A percentile compares a stretch with the other conserved stretches of the same genome.
Evolutionary conservation across 2,888 invertebrate species (phyloP).

Genomic region (Germaria angustata): DNA sequence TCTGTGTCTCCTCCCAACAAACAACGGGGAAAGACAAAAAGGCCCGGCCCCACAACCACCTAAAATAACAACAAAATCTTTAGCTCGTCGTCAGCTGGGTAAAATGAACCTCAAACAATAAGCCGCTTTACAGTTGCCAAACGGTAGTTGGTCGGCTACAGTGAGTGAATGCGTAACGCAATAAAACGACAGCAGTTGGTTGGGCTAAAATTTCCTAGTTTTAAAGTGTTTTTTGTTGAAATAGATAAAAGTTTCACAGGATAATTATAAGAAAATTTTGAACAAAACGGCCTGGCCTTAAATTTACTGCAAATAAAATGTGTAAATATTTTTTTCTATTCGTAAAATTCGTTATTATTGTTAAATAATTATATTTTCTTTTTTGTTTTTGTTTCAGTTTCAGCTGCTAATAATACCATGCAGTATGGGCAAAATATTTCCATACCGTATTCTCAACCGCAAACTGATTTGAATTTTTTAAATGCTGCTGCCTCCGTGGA

Average conservation of each 20-base stretch:
- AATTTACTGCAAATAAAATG: conserved; percentile 28
- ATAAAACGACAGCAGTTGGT: conserved; percentile 11
- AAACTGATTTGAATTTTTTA: conserved; percentile 80
- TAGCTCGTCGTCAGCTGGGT: conserved; percentile 53
- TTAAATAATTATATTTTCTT: background rate
- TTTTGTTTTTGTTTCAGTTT: conserved; percentile 71
- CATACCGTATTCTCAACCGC: conserved; percentile 80
- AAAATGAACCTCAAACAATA: conserved; percentile 60
- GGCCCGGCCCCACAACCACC: background rate
- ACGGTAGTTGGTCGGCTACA: conserved; percentile 39
- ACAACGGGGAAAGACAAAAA: background rate
- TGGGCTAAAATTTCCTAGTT: background rate
- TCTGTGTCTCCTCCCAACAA: conserved; percentile 24
- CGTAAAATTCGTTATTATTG: background rate
- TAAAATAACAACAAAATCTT: conserved; percentile 15
- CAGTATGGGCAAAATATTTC: conserved; percentile 81
- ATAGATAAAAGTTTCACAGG: background rate
- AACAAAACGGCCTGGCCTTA: background rate
- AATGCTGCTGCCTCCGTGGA: conserved; percentile 75
- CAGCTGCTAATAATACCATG: conserved; percentile 79
- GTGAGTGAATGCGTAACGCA: conserved; percentile 62
- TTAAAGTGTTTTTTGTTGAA: background rate
- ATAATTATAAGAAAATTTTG: too few relatives aligned
- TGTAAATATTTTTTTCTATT: conserved; percentile 15
- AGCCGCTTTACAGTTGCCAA: conserved; percentile 57